Base-by-base conservation (phyloP, 2,797 vertebrate species). In the Fundulus diaphanus region DNA sequence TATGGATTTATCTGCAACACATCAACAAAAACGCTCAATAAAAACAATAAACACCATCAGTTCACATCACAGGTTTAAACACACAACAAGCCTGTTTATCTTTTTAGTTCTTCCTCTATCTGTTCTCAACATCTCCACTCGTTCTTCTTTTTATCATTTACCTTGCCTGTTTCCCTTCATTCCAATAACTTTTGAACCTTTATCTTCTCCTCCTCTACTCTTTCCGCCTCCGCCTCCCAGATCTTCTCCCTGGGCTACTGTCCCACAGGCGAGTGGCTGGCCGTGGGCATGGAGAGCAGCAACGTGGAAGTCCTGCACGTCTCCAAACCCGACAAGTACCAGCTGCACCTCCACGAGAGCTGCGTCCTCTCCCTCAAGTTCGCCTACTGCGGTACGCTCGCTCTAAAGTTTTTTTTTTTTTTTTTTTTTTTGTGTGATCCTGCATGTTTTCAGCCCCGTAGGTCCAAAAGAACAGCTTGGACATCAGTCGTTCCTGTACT, bases 311-410 rank as follows among this genome's bases (percentile, higher is more conserved):
- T 95, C 15, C 89, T 95, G 33, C 94, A 94, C 15, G 93, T 94
- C 79, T 94, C 92, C 81, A 95, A 95, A 80, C 94, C 94, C 3
- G 94, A 95, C 93, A 95, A 95, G 63, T 95, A 95, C 83, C 94
- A 94, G 93, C 93, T 95, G 90, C 94, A 95, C 91, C 94, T 95
- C n/a, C 94, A 95, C 18, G 94, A 95, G 85, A 95, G 94, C 91
- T 95, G 94, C 12, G 94, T 95, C 51, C 94, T 95, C 54, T 95
- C 94, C 0, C 94, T 95, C 59, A 94, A 94, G 88, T 95, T 95
- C 7, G 93, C 93, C 77, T 94, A 84, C 89, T 95, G 94, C 0
- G 94, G 94, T 95, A 83, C 1, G 65, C 27, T 27, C 31, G 48
- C 37, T 24, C 20, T 29, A 51, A 13, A 27, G n/a, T 9, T 15